These are phyloP conservation scores for Falco punctatus DNA, from an alignment of 2,113 vertebrate genomes.

Conservation along the genomic window DNA sequence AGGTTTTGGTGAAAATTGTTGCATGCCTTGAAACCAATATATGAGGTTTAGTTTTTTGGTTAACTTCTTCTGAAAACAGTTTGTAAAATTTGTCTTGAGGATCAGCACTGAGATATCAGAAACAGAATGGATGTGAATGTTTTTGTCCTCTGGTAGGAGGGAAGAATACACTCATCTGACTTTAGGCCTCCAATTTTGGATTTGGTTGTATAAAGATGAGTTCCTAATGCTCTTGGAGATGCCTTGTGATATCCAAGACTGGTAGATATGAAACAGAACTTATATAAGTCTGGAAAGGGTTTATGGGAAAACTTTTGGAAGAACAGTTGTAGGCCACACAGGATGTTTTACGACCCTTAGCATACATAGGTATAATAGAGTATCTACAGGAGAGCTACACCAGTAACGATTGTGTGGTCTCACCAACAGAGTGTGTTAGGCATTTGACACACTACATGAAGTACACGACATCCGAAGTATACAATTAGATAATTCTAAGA, in stretches of 20 bases:
- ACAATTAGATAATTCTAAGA: neutral
- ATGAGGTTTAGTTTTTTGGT: neutral
- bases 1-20: neutral
- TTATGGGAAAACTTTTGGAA: neutral
- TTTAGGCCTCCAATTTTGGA: neutral
- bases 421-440: neutral
- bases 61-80: neutral
- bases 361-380: neutral
- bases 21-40: neutral
- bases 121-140: neutral
- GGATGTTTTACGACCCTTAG: neutral
- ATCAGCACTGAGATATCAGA: neutral
- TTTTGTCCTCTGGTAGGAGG: neutral
- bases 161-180: neutral
- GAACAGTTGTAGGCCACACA: neutral
- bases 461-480: neutral
- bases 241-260: neutral
- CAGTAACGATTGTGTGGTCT: neutral
- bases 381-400: neutral
- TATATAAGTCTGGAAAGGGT: neutral
- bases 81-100: neutral
- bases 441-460: neutral
- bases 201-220: neutral
- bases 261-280: neutral
- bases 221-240: neutral